A percentile compares a stretch with the other conserved stretches of the same genome.
phyloP scores from a whole-genome alignment of 2,113 vertebrate genomes.

The Lynx canadensis region DNA sequence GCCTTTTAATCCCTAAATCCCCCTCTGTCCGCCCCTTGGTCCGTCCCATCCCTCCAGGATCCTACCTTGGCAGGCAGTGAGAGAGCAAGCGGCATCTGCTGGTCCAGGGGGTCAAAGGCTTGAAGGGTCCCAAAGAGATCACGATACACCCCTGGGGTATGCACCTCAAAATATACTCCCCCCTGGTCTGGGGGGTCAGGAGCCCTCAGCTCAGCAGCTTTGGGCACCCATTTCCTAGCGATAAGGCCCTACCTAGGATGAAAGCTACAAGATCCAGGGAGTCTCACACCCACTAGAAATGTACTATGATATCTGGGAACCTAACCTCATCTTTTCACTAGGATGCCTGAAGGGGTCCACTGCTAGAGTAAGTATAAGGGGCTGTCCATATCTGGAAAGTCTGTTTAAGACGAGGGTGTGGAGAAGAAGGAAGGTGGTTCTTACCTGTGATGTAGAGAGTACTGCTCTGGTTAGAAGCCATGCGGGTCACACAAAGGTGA shows the following conservation, averaged over 20 bases:
- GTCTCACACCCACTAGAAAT: not conserved
- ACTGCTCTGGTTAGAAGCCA: conserved; percentile 84
- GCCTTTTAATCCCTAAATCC: not conserved
- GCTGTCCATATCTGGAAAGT: not conserved
- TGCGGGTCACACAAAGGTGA: conserved; percentile 76
- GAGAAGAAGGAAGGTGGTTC: not conserved
- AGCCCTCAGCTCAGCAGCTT: conserved; percentile 73
- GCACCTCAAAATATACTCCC: conserved; percentile 84
- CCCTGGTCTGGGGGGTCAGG: conserved; percentile 80
- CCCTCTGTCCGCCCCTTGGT: not conserved
- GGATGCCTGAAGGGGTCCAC: not conserved
- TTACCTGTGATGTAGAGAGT: conserved; percentile 83
- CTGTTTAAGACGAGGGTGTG: not conserved
- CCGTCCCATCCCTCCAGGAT: not conserved
- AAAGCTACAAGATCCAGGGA: not conserved
- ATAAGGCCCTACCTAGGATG: conserved; percentile 24
- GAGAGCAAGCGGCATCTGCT: conserved; percentile 81
- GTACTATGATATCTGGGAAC: not conserved
- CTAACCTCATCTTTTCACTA: conserved; percentile 5
- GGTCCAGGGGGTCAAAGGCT: conserved; percentile 81
- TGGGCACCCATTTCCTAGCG: conserved; percentile 70
- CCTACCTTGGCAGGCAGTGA: conserved; percentile 85
- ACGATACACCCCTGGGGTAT: conserved; percentile 82
- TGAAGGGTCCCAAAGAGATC: conserved; percentile 85
- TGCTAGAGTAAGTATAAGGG: not conserved